These are phyloP conservation scores for Gibbula magus DNA, from an alignment of 2,888 invertebrate genomes.

Conservation along the genomic window DNA sequence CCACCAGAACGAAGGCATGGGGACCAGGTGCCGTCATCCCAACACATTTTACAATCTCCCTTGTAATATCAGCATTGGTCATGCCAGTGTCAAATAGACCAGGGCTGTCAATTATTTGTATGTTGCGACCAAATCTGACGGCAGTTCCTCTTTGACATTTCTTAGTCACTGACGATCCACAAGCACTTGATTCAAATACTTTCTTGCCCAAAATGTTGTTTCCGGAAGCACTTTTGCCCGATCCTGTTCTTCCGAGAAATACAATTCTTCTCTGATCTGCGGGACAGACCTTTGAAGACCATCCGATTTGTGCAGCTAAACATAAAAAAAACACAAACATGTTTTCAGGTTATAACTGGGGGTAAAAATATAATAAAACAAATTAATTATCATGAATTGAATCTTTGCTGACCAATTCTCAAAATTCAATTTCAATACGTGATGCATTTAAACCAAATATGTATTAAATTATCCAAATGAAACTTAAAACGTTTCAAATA, in stretches of 20 bases:
- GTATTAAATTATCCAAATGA: too few species aligned
- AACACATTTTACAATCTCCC: slow-evolving; percentile 22
- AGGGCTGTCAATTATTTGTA: slow-evolving; percentile 38
- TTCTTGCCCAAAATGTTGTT: slow-evolving; percentile 29
- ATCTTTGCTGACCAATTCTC: too few species aligned
- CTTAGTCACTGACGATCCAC: slow-evolving; percentile 30
- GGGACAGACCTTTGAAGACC: too few species aligned
- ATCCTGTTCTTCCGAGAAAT: slow-evolving; percentile 36
- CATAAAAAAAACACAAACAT: too few species aligned
- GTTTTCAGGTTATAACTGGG: too few species aligned
- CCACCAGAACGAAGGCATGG: slow-evolving; percentile 20
- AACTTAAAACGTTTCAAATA: too few species aligned
- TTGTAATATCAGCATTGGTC: slow-evolving; percentile 30
- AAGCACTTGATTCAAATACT: slow-evolving; percentile 30
- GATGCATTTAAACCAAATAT: too few species aligned
- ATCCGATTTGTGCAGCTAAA: too few species aligned
- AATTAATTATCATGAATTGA: too few species aligned
- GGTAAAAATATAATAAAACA: too few species aligned
- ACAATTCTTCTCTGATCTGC: slow-evolving; percentile 32
- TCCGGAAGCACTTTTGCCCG: slow-evolving; percentile 39
- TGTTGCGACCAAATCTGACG: slow-evolving; percentile 9
- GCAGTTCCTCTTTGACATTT: slow-evolving; percentile 27
- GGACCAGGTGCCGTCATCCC: slow-evolving; percentile 18
- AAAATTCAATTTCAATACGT: too few species aligned
- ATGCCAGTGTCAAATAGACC: slow-evolving; percentile 40